A percentile compares a stretch with the other conserved stretches of the same genome.
phyloP scores from a whole-genome alignment of 2,113 vertebrate species.

The Carollia perspicillata region DNA sequence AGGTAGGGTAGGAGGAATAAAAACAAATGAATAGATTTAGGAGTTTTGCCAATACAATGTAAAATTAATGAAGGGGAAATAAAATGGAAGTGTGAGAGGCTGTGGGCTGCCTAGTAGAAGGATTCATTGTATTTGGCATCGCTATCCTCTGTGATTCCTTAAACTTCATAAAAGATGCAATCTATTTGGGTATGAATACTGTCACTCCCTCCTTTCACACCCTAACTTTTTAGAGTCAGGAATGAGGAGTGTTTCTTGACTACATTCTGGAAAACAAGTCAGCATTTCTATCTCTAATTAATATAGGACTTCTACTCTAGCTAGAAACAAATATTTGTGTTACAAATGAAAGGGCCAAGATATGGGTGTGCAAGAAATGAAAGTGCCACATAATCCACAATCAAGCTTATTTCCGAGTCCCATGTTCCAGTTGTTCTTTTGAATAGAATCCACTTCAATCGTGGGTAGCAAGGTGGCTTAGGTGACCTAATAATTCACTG shows the following conservation, averaged over 20 bases:
- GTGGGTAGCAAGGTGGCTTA: neutral
- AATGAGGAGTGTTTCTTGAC: conserved; percentile 30
- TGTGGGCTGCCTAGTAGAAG: neutral
- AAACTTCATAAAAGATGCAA: neutral
- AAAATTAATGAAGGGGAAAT: conserved; percentile 10
- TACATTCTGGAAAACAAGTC: conserved; percentile 1
- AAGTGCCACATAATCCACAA: neutral
- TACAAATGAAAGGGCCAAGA: neutral
- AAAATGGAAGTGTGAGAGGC: neutral
- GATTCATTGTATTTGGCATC: conserved; percentile 37
- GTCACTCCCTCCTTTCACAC: neutral
- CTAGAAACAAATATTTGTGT: conserved; percentile 59
- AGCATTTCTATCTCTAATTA: conserved; percentile 53
- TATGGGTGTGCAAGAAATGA: neutral
- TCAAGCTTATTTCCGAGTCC: neutral
- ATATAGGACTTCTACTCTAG: neutral
- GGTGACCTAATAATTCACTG: neutral
- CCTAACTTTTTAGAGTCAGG: neutral
- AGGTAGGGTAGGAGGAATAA: neutral
- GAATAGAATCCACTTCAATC: neutral
- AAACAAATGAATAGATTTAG: neutral
- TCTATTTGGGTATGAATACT: neutral
- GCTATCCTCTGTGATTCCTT: neutral
- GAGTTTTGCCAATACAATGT: neutral
- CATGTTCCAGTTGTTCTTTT: neutral